Evolutionary conservation across 2,888 invertebrate species (phyloP).

Genomic region (Mactromeris polynyma): DNA sequence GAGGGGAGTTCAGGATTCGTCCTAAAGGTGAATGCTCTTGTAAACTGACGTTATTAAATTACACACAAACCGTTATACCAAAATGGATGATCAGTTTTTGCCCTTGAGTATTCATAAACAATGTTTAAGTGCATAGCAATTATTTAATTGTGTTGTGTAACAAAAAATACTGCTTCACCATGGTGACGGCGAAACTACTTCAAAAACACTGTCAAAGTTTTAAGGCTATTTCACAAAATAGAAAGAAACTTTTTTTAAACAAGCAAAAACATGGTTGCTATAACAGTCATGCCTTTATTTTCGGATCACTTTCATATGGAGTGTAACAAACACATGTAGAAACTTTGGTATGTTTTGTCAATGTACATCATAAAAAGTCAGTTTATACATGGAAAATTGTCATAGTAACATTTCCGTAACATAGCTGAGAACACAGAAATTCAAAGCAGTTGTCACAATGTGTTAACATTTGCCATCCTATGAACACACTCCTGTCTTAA

Average conservation of each 20-base stretch:
- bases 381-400: not conserved
- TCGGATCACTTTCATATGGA: not conserved
- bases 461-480: not conserved
- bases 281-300: not conserved
- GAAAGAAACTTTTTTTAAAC: not conserved
- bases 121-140: constrained; percentile 15
- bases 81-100: not conserved
- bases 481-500: not conserved
- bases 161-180: not conserved
- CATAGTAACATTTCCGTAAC: constrained; percentile 3
- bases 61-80: no score
- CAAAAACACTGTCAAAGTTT: not conserved
- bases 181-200: not conserved
- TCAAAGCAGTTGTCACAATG: not conserved
- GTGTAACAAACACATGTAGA: not conserved
- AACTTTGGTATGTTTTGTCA: not conserved
- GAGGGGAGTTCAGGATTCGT: no score
- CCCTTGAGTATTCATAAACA: not conserved
- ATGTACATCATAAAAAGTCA: not conserved
- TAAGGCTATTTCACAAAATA: not conserved
- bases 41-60: no score
- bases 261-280: not conserved
- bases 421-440: not conserved
- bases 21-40: no score
- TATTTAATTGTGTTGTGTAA: not conserved